Evolutionary conservation across 2,888 invertebrate species (phyloP).

Genomic region (Anthophora plumipes): DNA sequence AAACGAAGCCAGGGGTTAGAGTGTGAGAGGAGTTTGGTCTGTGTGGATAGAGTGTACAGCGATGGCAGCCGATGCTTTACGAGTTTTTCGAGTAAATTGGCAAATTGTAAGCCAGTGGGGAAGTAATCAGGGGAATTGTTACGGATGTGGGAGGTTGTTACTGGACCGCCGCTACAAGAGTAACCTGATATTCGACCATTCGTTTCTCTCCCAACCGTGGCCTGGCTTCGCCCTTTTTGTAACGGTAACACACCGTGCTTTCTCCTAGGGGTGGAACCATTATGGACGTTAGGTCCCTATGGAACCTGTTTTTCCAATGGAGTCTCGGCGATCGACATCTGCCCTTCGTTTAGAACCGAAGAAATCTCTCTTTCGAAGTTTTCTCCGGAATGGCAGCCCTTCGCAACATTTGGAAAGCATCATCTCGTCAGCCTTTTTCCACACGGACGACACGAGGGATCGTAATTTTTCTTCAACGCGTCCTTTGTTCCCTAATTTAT

Average conservation of each 20-base stretch:
- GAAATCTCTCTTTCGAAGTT: too few species aligned
- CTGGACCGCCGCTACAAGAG: constrained; percentile 73
- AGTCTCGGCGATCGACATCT: constrained; percentile 81
- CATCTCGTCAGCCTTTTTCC: constrained; percentile 15
- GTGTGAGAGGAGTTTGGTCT: too few species aligned
- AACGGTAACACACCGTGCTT: constrained; percentile 65
- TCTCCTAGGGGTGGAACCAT: constrained; percentile 69
- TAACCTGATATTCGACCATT: constrained; percentile 79
- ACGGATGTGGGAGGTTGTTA: constrained; percentile 80
- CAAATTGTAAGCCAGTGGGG: constrained; percentile 79
- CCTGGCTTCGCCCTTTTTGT: constrained; percentile 60
- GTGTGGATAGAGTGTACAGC: constrained; percentile 40
- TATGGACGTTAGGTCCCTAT: constrained; percentile 70
- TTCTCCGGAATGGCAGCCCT: constrained; percentile 29
- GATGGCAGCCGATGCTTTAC: constrained; percentile 76
- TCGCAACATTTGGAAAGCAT: constrained; percentile 22
- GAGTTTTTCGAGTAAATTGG: constrained; percentile 82
- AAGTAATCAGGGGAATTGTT: constrained; percentile 83
- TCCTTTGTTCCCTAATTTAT: too few species aligned
- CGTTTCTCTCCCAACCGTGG: constrained; percentile 46
- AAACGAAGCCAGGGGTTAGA: too few species aligned
- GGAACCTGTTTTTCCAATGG: constrained; percentile 78
- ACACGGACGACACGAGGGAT: too few species aligned
- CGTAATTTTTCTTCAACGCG: constrained; percentile 23
- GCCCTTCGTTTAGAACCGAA: constrained; percentile 77